phyloP scores from a whole-genome alignment of 2,113 vertebrate species.

The zebrafish (Danio rerio) region DNA sequence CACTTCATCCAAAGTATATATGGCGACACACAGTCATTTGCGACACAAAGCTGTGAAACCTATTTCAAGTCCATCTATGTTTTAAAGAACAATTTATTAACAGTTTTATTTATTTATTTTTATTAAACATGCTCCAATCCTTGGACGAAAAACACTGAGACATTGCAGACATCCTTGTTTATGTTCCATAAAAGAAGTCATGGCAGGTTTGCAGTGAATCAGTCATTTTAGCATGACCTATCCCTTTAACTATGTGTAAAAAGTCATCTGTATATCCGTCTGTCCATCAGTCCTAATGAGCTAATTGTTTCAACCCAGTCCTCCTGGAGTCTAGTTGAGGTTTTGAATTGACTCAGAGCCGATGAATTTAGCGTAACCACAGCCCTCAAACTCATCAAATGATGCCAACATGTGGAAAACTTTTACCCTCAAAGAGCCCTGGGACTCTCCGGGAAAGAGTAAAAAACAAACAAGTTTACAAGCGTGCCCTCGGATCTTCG shows the following conservation, averaged over 20 bases:
- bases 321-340: background rate
- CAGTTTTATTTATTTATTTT: too few relatives aligned
- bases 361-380: background rate
- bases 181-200: background rate
- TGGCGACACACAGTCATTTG: too few relatives aligned
- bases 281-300: background rate
- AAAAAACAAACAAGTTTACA: conserved; percentile 20
- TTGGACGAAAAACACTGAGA: background rate
- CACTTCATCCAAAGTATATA: too few relatives aligned
- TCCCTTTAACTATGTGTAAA: background rate
- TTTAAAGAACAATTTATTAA: too few relatives aligned
- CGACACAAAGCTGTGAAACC: too few relatives aligned
- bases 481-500: background rate
- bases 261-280: background rate
- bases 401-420: conserved; percentile 2
- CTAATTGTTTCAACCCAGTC: background rate
- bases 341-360: background rate
- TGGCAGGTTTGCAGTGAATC: background rate
- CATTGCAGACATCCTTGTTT: background rate
- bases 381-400: background rate
- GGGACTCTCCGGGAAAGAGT: background rate
- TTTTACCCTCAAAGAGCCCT: background rate
- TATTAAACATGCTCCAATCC: too few relatives aligned
- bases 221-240: background rate
- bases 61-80: too few relatives aligned